phyloP scores from a whole-genome alignment of 2,797 vertebrate genomes.

The Anguilla anguilla region DNA sequence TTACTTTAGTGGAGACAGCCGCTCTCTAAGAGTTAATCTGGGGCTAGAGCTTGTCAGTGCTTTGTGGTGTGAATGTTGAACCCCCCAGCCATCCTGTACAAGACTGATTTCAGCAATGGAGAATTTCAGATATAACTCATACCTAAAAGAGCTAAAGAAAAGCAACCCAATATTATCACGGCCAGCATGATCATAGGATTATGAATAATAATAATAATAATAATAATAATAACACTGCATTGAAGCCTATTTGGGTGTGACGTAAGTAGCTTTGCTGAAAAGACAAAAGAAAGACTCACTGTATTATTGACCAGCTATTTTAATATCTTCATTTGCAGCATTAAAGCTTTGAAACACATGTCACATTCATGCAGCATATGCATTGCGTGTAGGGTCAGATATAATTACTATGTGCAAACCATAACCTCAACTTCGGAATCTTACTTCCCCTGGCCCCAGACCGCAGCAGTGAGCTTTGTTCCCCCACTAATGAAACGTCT shows the following conservation, averaged over 20 bases:
- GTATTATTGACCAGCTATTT: not conserved
- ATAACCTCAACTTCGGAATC: not conserved
- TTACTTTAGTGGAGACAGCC: not conserved
- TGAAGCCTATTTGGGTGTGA: not conserved
- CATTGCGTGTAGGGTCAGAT: slow-evolving; percentile 1
- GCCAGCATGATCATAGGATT: not conserved
- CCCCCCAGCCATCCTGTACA: not conserved
- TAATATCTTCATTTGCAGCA: not conserved
- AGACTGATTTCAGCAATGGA: not conserved
- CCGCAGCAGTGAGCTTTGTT: not conserved
- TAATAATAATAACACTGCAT: not conserved
- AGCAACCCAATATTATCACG: not conserved
- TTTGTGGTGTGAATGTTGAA: not conserved
- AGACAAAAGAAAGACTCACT: not conserved
- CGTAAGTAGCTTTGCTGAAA: not conserved
- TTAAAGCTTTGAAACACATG: not conserved
- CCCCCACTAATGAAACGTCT: not conserved
- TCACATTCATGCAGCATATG: not conserved
- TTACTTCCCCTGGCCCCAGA: not conserved
- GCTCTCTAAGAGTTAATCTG: not conserved
- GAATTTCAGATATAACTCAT: not conserved
- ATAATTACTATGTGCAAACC: slow-evolving; percentile 8
- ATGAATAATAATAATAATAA: not conserved
- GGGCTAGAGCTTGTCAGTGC: not conserved
- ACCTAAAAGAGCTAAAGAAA: not conserved